These are phyloP conservation scores for Brachyhypopomus occidentalis DNA, from an alignment of 2,113 vertebrate genomes.

Conservation along the genomic window DNA sequence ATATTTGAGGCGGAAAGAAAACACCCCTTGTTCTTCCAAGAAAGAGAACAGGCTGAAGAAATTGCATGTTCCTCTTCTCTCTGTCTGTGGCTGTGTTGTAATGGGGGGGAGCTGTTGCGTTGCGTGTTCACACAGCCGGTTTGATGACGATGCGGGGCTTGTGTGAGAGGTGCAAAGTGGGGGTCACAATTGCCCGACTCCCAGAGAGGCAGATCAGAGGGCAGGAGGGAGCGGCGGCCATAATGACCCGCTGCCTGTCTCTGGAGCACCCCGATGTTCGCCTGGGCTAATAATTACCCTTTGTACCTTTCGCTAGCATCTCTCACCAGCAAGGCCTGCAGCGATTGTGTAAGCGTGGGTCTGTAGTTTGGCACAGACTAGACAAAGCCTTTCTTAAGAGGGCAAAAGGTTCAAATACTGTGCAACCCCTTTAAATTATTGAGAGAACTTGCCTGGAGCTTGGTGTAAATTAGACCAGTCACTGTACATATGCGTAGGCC, in stretches of 20 bases:
- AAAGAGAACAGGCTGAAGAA: conserved; percentile 19
- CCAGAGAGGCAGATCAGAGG: conserved; percentile 68
- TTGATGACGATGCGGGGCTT: conserved; percentile 45
- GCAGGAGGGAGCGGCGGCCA: conserved; percentile 54
- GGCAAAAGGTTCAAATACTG: conserved; percentile 73
- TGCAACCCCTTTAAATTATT: conserved; percentile 72
- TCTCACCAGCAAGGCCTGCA: conserved; percentile 67
- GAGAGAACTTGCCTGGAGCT: conserved; percentile 70
- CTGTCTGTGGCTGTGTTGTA: conserved; percentile 60
- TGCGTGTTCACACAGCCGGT: conserved; percentile 61
- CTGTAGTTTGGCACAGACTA: conserved; percentile 57
- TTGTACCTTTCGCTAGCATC: conserved; percentile 78
- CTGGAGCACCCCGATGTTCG: conserved; percentile 66
- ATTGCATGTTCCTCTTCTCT: conserved; percentile 42
- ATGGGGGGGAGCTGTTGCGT: conserved; percentile 53
- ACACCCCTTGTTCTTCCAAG: neutral
- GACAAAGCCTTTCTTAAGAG: conserved; percentile 67
- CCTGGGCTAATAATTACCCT: conserved; percentile 59
- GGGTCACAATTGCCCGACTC: conserved; percentile 66
- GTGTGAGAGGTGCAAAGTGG: conserved; percentile 58
- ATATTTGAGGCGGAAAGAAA: neutral
- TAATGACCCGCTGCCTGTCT: conserved; percentile 69
- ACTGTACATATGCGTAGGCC: conserved; percentile 73
- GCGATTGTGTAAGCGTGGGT: conserved; percentile 68
- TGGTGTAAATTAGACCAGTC: conserved; percentile 76